Base-by-base conservation (phyloP, 2,888 invertebrate genomes). In the Cosmia pyralina region DNA sequence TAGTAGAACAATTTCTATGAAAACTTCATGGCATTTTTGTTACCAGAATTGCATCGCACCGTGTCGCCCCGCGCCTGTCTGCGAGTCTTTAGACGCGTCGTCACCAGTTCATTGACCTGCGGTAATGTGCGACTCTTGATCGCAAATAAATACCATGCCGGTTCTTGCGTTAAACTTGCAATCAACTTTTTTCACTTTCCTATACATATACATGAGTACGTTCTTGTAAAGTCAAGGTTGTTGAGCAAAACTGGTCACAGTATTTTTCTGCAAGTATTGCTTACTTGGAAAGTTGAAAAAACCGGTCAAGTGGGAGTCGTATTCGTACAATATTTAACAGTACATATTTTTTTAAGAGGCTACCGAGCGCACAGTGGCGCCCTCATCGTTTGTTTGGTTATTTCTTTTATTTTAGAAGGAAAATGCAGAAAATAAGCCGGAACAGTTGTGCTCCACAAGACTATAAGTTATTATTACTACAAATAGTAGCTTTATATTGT, bases 181-280 rank as follows among this genome's bases (percentile, higher is more conserved):
- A 22, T 44, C 15, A 41, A 28, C 7, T n/a, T 48, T 7, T 75
- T 46, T 19, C 4, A 28, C 22, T 46, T 50, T 46, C 34, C 19
- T 59, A 7, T 15, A 17, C 19, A 2, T 13, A 11, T 44, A 44
- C 10, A 44, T 38, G 6, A n/a, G 10, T 55, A 44, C 22, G 19
- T 17, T 58, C n/a, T 62, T 34, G 6, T 11, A 28, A 69, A 52
- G 28, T 62, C 62, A 75, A 75, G 78, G 71, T 46, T 52, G 6
- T 28, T 38, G 10, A 0, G 17, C 1, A 17, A 28, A 70, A 59
- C 11, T 50, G 17, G 22, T 50, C 19, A 8, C 17, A 19, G 7
- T n/a, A n/a, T 41, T 0, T 60, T 65, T 62, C 22, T 22, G 17
- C 11, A 17, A 6, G 22, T 19, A 19, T 28, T 46, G 17, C 7